These are phyloP conservation scores for Unio delphinus DNA, from an alignment of 2,888 invertebrate genomes.

Conservation along the genomic window DNA sequence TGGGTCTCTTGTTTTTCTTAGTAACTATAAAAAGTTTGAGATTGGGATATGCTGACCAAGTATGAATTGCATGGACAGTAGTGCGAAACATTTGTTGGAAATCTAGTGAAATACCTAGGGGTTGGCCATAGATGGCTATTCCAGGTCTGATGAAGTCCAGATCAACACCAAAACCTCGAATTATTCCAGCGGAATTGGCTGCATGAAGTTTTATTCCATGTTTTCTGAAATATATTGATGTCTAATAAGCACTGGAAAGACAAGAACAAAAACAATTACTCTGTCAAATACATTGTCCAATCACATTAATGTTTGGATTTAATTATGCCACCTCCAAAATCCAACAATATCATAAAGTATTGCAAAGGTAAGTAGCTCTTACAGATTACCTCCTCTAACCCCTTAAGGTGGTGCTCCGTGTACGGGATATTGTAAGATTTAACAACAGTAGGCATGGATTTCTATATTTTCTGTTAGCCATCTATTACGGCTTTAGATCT, in stretches of 20 bases:
- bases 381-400: not conserved
- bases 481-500: too few relatives aligned
- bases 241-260: not conserved
- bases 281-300: not conserved
- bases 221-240: constrained; percentile 16
- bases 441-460: too few relatives aligned
- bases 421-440: too few relatives aligned
- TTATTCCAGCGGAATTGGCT: constrained; percentile 53
- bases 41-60: too few relatives aligned
- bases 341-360: not conserved
- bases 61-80: too few relatives aligned
- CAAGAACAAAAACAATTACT: not conserved
- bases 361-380: not conserved
- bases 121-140: constrained; percentile 51
- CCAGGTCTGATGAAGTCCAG: constrained; percentile 57
- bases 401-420: too few relatives aligned
- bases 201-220: constrained; percentile 45
- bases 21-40: too few relatives aligned
- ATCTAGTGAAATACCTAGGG: constrained; percentile 36
- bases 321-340: not conserved
- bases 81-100: too few relatives aligned
- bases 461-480: too few relatives aligned
- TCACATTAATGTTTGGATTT: not conserved
- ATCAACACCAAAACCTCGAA: constrained; percentile 46
- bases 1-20: too few relatives aligned